These are phyloP conservation scores for Vesta saturnalis DNA, from an alignment of 2,888 invertebrate species.

Conservation along the genomic window DNA sequence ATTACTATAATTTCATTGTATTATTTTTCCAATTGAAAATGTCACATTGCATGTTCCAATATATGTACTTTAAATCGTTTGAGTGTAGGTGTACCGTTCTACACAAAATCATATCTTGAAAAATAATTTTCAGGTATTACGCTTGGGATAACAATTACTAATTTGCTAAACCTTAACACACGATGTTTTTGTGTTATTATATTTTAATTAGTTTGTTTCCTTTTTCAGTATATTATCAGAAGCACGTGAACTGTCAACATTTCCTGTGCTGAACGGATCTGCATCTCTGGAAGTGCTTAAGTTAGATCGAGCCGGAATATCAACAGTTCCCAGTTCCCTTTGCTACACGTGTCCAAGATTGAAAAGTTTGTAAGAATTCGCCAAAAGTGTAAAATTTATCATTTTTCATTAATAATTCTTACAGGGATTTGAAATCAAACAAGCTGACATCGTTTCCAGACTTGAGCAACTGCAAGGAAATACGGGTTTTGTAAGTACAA, in stretches of 20 bases:
- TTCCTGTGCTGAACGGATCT: slow-evolving; percentile 88
- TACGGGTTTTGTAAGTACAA: slow-evolving; percentile 84
- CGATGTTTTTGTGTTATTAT: no score
- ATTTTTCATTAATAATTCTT: slow-evolving; percentile 48
- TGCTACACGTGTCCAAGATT: slow-evolving; percentile 83
- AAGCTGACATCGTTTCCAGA: slow-evolving; percentile 78
- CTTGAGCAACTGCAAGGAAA: slow-evolving; percentile 79
- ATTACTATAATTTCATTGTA: slow-evolving; percentile 50
- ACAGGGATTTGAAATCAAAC: slow-evolving; percentile 89
- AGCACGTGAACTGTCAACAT: slow-evolving; percentile 78
- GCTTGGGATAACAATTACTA: no score
- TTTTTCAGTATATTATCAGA: slow-evolving; percentile 83
- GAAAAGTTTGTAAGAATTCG: slow-evolving; percentile 77
- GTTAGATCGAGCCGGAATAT: slow-evolving; percentile 83
- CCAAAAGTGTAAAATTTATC: slow-evolving; percentile 5
- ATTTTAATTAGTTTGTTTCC: no score
- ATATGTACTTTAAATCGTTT: no score
- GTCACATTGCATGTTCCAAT: no score
- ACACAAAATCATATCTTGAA: no score
- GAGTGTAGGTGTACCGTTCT: no score
- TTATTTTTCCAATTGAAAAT: not conserved
- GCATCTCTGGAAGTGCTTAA: slow-evolving; percentile 80
- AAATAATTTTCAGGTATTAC: no score
- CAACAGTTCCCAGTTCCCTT: slow-evolving; percentile 75
- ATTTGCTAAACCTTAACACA: no score